These are phyloP conservation scores for Amblyjoppa proteus DNA, from an alignment of 2,888 invertebrate genomes.

Conservation along the genomic window DNA sequence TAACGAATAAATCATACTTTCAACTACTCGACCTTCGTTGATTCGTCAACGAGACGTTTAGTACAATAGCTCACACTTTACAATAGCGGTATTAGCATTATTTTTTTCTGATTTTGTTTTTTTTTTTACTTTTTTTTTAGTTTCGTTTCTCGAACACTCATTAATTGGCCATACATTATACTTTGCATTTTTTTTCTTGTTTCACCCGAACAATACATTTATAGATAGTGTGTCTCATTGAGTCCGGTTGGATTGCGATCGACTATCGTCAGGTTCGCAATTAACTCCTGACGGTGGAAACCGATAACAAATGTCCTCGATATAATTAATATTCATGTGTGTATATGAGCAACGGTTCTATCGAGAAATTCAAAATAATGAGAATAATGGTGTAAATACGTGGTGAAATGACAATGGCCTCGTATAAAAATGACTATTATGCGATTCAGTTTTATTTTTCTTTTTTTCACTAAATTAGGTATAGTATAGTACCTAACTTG, in stretches of 20 bases:
- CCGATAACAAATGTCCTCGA: slow-evolving; percentile 39
- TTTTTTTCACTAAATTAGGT: slow-evolving; percentile 74
- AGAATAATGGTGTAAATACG: slow-evolving; percentile 59
- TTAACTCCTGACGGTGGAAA: slow-evolving; percentile 20
- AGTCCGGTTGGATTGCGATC: slow-evolving; percentile 29
- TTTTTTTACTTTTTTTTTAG: slow-evolving; percentile 55
- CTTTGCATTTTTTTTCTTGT: slow-evolving; percentile 8
- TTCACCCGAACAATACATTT: slow-evolving; percentile 39
- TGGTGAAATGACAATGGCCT: slow-evolving; percentile 64
- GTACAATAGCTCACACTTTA: slow-evolving; percentile 66
- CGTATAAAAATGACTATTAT: slow-evolving; percentile 70
- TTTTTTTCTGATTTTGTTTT: slow-evolving; percentile 34
- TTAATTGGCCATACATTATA: slow-evolving; percentile 52
- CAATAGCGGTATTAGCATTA: slow-evolving; percentile 67
- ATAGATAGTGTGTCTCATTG: slow-evolving; percentile 34
- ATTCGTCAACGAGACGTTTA: slow-evolving; percentile 59
- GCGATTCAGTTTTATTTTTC: slow-evolving; percentile 56
- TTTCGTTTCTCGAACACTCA: slow-evolving; percentile 61
- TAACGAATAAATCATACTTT: slow-evolving; percentile 74
- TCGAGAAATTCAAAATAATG: slow-evolving; percentile 57
- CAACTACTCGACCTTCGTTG: slow-evolving; percentile 59
- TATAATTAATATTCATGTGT: slow-evolving; percentile 27
- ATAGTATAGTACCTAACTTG: slow-evolving; percentile 83
- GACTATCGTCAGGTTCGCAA: slow-evolving; percentile 25
- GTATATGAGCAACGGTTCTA: slow-evolving; percentile 36